These are phyloP conservation scores for Chloroceryle inda DNA, from an alignment of 2,797 vertebrate genomes.

Conservation along the genomic window DNA sequence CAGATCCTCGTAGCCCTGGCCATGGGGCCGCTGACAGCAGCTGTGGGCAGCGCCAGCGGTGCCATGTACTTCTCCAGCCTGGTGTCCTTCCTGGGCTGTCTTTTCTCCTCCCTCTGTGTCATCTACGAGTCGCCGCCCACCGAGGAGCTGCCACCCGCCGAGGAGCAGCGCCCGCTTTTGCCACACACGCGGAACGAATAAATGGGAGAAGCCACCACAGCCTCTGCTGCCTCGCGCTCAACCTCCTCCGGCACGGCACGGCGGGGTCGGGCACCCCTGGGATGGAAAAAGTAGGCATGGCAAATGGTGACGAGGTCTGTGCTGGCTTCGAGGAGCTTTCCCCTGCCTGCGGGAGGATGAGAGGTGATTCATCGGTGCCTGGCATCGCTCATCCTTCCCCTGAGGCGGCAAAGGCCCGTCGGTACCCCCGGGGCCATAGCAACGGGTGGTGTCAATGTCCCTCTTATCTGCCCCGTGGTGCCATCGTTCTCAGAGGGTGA, in stretches of 20 bases:
- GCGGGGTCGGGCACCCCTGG: accelerated
- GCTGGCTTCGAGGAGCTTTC: background rate
- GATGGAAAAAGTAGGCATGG: background rate
- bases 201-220: background rate
- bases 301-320: background rate
- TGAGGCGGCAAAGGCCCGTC: background rate
- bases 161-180: conserved; percentile 92
- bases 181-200: conserved; percentile 72
- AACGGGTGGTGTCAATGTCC: background rate
- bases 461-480: background rate
- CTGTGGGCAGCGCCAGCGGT: conserved; percentile 95
- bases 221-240: background rate
- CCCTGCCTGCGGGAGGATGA: accelerated
- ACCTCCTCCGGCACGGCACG: accelerated
- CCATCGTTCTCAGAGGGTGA: accelerated
- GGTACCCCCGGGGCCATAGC: background rate
- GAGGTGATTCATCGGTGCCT: background rate
- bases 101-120: conserved; percentile 96
- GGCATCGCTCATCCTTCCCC: background rate
- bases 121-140: conserved; percentile 91
- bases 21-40: conserved; percentile 95
- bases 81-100: conserved; percentile 95
- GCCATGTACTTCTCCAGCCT: conserved; percentile 99
- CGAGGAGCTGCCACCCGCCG: conserved; percentile 79
- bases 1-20: conserved; percentile 96